A percentile compares a stretch with the other conserved stretches of the same genome.
phyloP scores from a whole-genome alignment of 2,888 invertebrate species.

The Sphaeridia pumilis region DNA sequence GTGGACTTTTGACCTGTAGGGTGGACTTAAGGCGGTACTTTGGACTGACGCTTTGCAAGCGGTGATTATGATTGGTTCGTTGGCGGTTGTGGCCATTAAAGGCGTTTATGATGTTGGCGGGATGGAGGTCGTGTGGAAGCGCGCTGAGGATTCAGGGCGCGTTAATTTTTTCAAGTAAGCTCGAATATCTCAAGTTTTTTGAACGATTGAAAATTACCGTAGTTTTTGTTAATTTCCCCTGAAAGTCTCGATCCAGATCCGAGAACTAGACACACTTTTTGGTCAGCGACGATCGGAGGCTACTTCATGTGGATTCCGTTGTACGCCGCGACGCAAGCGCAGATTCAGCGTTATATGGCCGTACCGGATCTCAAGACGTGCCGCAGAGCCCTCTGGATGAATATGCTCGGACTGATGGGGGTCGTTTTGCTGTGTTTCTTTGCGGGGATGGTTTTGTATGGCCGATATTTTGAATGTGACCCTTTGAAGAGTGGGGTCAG shows the following conservation, averaged over 20 bases:
- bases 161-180: slow-evolving; percentile 30
- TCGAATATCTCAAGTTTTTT: no score
- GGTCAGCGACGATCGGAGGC: slow-evolving; percentile 24
- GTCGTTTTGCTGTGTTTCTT: slow-evolving; percentile 56
- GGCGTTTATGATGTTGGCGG: slow-evolving; percentile 28
- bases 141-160: slow-evolving; percentile 13
- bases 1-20: no score
- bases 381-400: slow-evolving; percentile 31
- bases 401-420: slow-evolving; percentile 40
- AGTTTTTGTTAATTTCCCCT: no score
- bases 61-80: slow-evolving; percentile 30
- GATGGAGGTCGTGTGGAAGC: slow-evolving; percentile 16
- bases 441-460: slow-evolving; percentile 73
- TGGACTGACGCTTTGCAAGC: slow-evolving; percentile 37
- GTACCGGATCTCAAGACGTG: slow-evolving; percentile 1
- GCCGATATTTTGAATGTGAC: slow-evolving; percentile 71
- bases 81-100: slow-evolving; percentile 30
- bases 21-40: slow-evolving; percentile 36
- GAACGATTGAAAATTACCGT: no score
- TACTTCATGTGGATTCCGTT: slow-evolving; percentile 27
- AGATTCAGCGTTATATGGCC: slow-evolving; percentile 14
- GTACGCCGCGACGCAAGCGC: slow-evolving; percentile 18
- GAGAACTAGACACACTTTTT: slow-evolving; percentile 26
- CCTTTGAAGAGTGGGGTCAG: slow-evolving; percentile 59
- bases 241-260: slow-evolving; percentile 21